Evolutionary conservation across 2,113 vertebrate genomes (phyloP), one percentile per base, ranked within the genome.

Genomic region (Rhipidura dahli): DNA sequence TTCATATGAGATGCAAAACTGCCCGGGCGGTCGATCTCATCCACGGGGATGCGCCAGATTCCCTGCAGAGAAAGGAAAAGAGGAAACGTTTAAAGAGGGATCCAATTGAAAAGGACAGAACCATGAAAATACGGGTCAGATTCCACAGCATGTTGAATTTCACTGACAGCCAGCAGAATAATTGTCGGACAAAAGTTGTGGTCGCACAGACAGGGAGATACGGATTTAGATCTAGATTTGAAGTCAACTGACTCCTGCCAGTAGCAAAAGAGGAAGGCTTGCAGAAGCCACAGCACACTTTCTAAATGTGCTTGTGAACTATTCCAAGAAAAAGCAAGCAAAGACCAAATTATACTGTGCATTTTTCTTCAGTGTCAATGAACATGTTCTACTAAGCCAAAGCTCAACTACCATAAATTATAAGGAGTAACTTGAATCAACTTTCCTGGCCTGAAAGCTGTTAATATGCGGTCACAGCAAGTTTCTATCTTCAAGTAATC

Each of bases 1-100:
- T 99, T 99, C 99, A 99, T 99, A 98, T 99, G 99, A 98, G 99
- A 99, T 40, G 99, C 99, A 59, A 99, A 99, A 97, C 99, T 99
- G 97, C 99, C 99, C 0, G 99, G 99, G 80, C 99, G 99, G 98
- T 99, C 99, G 37, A 99, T 99, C 97, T 99, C 99, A 98, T 99
- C 99, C 98, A 99, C 99, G 76, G 99, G 99, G 97, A 99, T 99
- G 95, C 99, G 99, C 99, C 99, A 99, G 98, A 99, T 99, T 97
- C 99, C 99, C 99, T 99, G 97, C 54, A 63, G 22, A 30, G 31
- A 24, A 28, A 33, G 47, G 30, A 81, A 47, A 56, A 92, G 64
- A 30, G 31, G 40, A 79, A 72, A 53, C 6, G 21, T 31, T 60
- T 56, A 2, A 27, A 45, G 21, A 73, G 33, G 30, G 44, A 77